A percentile compares a stretch with the other conserved stretches of the same genome.
phyloP scores from a whole-genome alignment of 1,140 invertebrate genomes.

The Lordiphosa collinella region DNA sequence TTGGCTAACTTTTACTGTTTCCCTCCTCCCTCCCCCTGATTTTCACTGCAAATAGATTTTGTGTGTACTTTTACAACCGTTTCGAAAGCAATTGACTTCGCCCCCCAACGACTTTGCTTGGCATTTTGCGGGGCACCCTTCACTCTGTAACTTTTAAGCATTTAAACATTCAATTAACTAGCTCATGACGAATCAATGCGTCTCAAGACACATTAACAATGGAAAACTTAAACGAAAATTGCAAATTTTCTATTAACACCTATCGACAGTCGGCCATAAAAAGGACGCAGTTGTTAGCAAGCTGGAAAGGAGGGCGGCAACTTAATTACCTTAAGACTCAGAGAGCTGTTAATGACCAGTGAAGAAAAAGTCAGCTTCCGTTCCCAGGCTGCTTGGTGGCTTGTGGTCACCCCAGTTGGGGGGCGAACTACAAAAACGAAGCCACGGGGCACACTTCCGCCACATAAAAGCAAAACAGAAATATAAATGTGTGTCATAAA shows the following conservation, averaged over 20 bases:
- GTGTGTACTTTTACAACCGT: constrained; percentile 31
- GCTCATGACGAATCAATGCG: constrained; percentile 51
- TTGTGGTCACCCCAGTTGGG: constrained; percentile 19
- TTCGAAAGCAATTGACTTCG: constrained; percentile 31
- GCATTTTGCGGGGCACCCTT: constrained; percentile 14
- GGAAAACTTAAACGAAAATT: constrained; percentile 32
- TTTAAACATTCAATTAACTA: constrained; percentile 52
- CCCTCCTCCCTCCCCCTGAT: no score
- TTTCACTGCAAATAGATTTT: no score
- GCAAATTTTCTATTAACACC: constrained; percentile 58
- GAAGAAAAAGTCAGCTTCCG: constrained; percentile 57
- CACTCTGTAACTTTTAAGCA: constrained; percentile 29
- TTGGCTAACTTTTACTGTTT: no score
- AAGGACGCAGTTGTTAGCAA: neutral
- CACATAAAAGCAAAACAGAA: constrained; percentile 9
- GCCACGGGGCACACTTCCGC: constrained; percentile 67
- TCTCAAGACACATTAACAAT: constrained; percentile 10
- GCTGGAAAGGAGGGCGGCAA: constrained; percentile 17
- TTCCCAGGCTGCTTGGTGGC: constrained; percentile 49
- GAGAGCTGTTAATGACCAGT: constrained; percentile 55
- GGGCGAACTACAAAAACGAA: constrained; percentile 10
- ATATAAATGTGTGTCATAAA: constrained; percentile 65
- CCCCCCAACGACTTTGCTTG: constrained; percentile 21
- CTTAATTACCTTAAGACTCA: constrained; percentile 44
- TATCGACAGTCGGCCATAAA: neutral